Conservation (phyloP, 2,797 vertebrate species). For the Sphenodon punctatus region DNA sequence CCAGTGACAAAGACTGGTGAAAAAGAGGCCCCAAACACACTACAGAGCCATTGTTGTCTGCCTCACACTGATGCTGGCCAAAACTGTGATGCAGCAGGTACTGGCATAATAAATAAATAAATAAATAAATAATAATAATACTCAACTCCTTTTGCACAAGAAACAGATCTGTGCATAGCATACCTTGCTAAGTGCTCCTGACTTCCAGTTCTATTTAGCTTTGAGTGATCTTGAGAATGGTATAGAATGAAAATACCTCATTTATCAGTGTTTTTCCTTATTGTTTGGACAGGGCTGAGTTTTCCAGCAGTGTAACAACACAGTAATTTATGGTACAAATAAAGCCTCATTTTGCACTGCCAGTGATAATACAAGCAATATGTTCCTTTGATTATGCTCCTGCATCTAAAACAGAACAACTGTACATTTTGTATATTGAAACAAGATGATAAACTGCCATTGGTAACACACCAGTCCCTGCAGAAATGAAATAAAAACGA, state of each 20-base stretch:
- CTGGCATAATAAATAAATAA: too few species aligned
- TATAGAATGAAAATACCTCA: not conserved
- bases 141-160: not conserved
- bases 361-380: not conserved
- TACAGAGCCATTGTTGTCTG: too few species aligned
- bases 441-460: not conserved
- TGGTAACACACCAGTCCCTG: not conserved
- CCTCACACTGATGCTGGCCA: too few species aligned
- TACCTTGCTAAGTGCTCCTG: not conserved
- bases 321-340: not conserved
- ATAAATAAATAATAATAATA: not conserved
- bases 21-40: too few species aligned
- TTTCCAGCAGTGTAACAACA: not conserved
- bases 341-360: not conserved
- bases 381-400: not conserved
- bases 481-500: not conserved
- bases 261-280: not conserved
- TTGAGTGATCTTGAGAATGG: not conserved
- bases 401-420: not conserved
- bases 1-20: too few species aligned
- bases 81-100: too few species aligned
- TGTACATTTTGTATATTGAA: not conserved
- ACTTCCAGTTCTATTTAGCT: not conserved
- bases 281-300: not conserved
- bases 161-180: not conserved